Base-by-base conservation (phyloP, 2,888 invertebrate species). In the Acleris cristana region DNA sequence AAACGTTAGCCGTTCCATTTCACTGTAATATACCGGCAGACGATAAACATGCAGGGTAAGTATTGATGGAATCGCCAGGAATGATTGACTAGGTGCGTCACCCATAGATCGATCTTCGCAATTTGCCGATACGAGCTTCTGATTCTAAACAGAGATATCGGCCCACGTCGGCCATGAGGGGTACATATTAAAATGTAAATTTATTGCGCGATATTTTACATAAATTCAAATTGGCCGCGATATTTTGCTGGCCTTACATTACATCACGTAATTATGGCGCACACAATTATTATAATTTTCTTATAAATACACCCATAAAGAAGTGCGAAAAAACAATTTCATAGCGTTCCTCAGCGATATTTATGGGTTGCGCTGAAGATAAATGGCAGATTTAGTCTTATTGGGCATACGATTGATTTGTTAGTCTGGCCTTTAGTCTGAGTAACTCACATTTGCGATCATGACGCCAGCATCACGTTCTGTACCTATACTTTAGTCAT, bases 211-310 rank as follows among this genome's bases (percentile, higher is more conserved):
- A 90, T 90, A 88, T 88, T 91, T 90, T 88, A 91, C 89, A 91
- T 90, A 90, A 90, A 91, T 86, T 89, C 90, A 89, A 88, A 90
- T 88, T 87, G 88, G 80, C 82, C 84, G 84, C 86, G 84, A 86
- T 85, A 86, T 86, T 86, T 87, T 83, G 86, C 82, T 82, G 82
- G 84, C 83, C 84, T 88, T 83, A 86, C 79, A 84, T 89, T 90
- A 88, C 87, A 87, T 89, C 89, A 88, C 87, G 86, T 91, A 87
- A 92, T 92, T 90, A 90, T 81, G 82, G 78, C 73, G 81, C 74
- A 79, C 85, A 89, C 89, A 91, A 92, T 92, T 92, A 92, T 92
- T 91, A 90, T 92, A 92, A 92, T 92, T 92, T 91, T 87, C 85
- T 84, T 90, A 90, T 90, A 90, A 91, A 90, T 88, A 84, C 80